Conservation (phyloP, 2,888 invertebrate genomes). For the Neoascia interrupta region DNA sequence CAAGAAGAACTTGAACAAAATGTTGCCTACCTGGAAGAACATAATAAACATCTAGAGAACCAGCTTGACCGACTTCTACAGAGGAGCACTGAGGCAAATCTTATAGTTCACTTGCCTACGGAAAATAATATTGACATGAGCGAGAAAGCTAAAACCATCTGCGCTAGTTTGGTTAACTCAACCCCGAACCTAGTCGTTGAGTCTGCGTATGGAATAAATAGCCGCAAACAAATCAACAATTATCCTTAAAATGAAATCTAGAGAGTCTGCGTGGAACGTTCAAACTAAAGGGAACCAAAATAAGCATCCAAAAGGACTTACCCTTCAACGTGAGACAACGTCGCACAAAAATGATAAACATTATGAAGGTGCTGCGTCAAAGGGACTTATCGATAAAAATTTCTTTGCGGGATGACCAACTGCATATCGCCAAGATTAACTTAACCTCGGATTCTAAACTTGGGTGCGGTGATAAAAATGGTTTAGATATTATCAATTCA, state of each 20-base stretch:
- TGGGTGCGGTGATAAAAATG: not conserved
- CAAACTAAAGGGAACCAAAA: slow-evolving; percentile 12
- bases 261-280: not conserved
- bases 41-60: slow-evolving; percentile 7
- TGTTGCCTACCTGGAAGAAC: slow-evolving; percentile 2
- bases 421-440: not conserved
- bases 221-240: slow-evolving; percentile 6
- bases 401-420: not conserved
- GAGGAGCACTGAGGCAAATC: slow-evolving; percentile 9
- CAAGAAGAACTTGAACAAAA: slow-evolving; percentile 12
- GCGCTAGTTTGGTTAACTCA: slow-evolving; percentile 4
- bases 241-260: not conserved
- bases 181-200: slow-evolving; percentile 3
- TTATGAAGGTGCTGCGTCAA: not conserved
- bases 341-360: not conserved
- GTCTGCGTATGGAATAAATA: slow-evolving; percentile 10
- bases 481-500: not conserved
- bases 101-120: slow-evolving; percentile 12
- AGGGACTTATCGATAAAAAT: not conserved
- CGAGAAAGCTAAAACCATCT: slow-evolving; percentile 21
- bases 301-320: slow-evolving; percentile 9
- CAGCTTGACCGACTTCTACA: slow-evolving; percentile 11
- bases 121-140: slow-evolving; percentile 14
- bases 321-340: slow-evolving; percentile 6
- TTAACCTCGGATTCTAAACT: not conserved